Conservation (phyloP, 2,797 vertebrate genomes). For the Rhynchotus rufescens region DNA sequence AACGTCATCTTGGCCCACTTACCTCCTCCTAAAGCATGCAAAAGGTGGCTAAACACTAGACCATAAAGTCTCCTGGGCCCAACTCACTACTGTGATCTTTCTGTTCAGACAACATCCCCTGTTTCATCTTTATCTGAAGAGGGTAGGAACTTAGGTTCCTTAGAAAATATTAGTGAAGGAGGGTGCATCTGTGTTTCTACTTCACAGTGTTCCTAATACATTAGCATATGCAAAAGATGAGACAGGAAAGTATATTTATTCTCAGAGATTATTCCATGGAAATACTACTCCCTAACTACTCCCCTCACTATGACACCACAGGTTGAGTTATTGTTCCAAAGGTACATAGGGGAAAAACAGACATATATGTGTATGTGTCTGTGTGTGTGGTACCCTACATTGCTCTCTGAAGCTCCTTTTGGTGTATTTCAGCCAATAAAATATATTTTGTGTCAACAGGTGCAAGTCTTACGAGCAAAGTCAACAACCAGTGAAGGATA, state of each 20-base stretch:
- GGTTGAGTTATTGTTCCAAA: neutral
- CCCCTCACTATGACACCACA: neutral
- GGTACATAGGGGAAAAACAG: accelerated
- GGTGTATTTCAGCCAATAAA: neutral
- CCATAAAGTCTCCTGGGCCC: neutral
- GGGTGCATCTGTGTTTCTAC: neutral
- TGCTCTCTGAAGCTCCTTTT: neutral
- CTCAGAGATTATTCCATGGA: neutral
- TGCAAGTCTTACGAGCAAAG: neutral
- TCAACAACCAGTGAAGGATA: neutral
- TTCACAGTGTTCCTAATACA: neutral
- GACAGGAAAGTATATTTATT: accelerated
- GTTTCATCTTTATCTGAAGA: neutral
- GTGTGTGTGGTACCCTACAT: neutral
- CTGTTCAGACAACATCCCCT: neutral
- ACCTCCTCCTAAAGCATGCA: accelerated
- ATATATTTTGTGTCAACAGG: neutral
- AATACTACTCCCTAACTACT: neutral
- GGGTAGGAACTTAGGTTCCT: neutral
- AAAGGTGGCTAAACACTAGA: neutral
- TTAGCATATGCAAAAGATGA: neutral
- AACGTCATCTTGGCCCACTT: neutral
- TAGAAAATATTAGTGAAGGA: neutral
- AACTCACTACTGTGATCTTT: neutral
- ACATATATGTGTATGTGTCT: no score